Conservation (phyloP, 2,113 vertebrate genomes). For the Tetraodon nigroviridis region DNA sequence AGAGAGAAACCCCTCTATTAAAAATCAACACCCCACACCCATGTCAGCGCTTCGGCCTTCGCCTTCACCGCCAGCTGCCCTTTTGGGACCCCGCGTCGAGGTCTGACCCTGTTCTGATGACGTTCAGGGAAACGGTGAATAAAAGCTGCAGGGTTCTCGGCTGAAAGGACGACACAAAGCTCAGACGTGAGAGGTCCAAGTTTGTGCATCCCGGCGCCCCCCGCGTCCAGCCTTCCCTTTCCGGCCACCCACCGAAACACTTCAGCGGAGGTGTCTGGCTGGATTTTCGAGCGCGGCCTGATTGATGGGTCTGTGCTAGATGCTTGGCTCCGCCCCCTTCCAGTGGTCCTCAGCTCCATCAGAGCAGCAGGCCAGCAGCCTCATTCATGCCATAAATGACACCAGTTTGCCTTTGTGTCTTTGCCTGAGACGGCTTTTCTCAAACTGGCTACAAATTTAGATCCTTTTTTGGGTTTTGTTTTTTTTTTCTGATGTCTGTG, state of each 20-base stretch:
- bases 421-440: constrained; percentile 5
- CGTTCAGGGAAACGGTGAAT: too few species aligned
- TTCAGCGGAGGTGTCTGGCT: constrained; percentile 51
- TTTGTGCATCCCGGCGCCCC: constrained; percentile 11
- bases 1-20: constrained; percentile 78
- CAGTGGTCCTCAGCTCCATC: constrained; percentile 61
- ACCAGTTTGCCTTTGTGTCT: constrained; percentile 20
- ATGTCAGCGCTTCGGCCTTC: constrained; percentile 2
- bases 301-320: constrained; percentile 67
- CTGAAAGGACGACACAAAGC: too few species aligned
- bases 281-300: constrained; percentile 60
- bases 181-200: too few species aligned
- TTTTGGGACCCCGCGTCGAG: constrained; percentile 12
- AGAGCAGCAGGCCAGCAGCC: constrained; percentile 48
- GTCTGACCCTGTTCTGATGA: constrained; percentile 11
- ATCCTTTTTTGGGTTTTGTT: constrained; percentile 5
- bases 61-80: background rate
- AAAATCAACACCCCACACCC: constrained; percentile 55
- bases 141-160: too few species aligned
- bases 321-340: constrained; percentile 60
- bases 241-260: constrained; percentile 61
- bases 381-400: constrained; percentile 55
- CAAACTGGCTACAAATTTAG: background rate
- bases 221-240: constrained; percentile 15
- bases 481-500: background rate